Percentiles rank a stretch among this genome's conserved stretches.
Conservation (phyloP, 2,113 vertebrate genomes). For the Podilymbus podiceps region DNA sequence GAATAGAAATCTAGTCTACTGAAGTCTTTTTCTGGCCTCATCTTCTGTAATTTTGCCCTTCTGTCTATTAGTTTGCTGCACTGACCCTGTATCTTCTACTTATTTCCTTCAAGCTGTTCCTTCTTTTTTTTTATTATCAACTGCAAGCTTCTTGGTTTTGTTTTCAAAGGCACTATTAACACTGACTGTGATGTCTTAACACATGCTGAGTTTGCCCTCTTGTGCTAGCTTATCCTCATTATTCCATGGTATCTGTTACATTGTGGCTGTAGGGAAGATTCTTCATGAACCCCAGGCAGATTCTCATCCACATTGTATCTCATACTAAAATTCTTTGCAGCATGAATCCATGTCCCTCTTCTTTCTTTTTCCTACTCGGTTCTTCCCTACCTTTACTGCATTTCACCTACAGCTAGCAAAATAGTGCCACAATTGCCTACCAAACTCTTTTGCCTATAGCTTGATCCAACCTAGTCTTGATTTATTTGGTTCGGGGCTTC, state of each 20-base stretch:
- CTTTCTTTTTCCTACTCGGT: background rate
- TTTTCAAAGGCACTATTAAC: background rate
- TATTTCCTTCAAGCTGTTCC: background rate
- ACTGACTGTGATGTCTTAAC: background rate
- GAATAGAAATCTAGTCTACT: background rate
- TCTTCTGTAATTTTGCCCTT: background rate
- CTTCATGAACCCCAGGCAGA: background rate
- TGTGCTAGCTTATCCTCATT: background rate
- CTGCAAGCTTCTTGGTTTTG: background rate
- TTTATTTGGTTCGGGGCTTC: background rate
- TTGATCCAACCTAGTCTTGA: background rate
- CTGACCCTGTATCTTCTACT: background rate
- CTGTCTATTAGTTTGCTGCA: background rate
- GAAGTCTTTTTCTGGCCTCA: background rate
- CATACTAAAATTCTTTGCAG: background rate
- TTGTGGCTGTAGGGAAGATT: rapidly evolving
- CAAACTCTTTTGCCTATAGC: background rate
- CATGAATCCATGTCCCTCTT: background rate
- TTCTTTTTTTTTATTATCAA: background rate
- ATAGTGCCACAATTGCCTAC: background rate
- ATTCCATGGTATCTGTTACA: background rate
- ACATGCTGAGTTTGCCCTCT: background rate
- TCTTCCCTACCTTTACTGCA: background rate
- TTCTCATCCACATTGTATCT: background rate
- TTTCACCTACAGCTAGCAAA: background rate